Percentiles rank a stretch among this genome's conserved stretches.
These are phyloP conservation scores for Euplagia quadripunctaria DNA, from an alignment of 2,888 invertebrate species.

Conservation along the genomic window DNA sequence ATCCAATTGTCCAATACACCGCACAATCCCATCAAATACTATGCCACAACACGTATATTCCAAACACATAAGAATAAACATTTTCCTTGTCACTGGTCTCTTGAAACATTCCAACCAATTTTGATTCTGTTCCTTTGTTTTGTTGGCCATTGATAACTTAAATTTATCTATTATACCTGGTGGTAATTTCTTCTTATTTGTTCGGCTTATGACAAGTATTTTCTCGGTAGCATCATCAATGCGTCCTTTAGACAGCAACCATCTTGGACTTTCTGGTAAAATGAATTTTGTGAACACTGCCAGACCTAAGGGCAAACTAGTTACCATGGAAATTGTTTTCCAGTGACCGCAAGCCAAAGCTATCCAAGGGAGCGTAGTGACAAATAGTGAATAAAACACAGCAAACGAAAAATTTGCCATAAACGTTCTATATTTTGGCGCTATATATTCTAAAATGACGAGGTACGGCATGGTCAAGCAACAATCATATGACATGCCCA, in stretches of 20 bases:
- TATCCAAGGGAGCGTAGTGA: slow-evolving; percentile 66
- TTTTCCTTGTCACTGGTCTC: slow-evolving; percentile 62
- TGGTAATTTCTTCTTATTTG: slow-evolving; percentile 66
- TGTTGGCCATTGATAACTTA: slow-evolving; percentile 48
- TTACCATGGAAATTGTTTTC: slow-evolving; percentile 67
- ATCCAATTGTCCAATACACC: slow-evolving; percentile 65
- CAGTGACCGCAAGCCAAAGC: slow-evolving; percentile 68
- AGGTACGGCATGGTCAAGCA: slow-evolving; percentile 72
- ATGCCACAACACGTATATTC: slow-evolving; percentile 66
- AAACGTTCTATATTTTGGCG: slow-evolving; percentile 71
- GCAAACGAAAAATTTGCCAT: slow-evolving; percentile 67
- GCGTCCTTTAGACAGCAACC: slow-evolving; percentile 69
- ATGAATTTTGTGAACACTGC: slow-evolving; percentile 64
- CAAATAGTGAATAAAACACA: slow-evolving; percentile 64
- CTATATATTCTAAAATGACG: slow-evolving; percentile 68
- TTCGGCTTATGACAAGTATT: slow-evolving; percentile 63
- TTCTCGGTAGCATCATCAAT: slow-evolving; percentile 67
- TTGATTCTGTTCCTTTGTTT: not conserved
- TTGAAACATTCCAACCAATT: slow-evolving; percentile 60
- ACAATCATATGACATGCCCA: slow-evolving; percentile 72
- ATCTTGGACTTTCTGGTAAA: slow-evolving; percentile 72
- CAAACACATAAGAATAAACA: slow-evolving; percentile 64
- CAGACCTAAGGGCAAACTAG: slow-evolving; percentile 65
- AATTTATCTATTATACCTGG: slow-evolving; percentile 65
- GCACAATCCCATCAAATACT: slow-evolving; percentile 67